Base-by-base conservation (phyloP, 37 sponge, comb jelly and placozoan genomes). In the Spongilla lacustris region DNA sequence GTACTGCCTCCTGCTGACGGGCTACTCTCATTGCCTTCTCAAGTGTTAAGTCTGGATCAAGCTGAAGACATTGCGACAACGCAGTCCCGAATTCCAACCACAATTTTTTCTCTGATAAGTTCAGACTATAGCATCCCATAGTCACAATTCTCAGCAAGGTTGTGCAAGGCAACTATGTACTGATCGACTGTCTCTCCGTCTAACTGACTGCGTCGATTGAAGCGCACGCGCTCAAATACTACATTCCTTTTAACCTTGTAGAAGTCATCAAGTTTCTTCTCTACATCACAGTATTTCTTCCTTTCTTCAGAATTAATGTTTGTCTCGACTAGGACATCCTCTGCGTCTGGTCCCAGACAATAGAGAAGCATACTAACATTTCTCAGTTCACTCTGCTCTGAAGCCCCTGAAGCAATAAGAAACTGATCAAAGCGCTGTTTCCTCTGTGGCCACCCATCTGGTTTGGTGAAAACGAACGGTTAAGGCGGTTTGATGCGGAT, bases 1-100 rank as follows among this genome's bases (percentile, higher is more conserved):
- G 22, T 77, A 77, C 77, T 77, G 77, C 41, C 27, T 77, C 77
- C 33, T 11, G 29, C 33, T 77, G 77, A 36, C 19, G 77, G 12
- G 77, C 37, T 32, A 27, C 41, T 27, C 26, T 38, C 36, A 36
- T 38, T 77, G 37, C 77, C 33, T 77, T 77, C 81, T 80, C 67
- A 24, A 80, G 67, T 29, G 81, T 80, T 28, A 66, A 31, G 30
- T 30, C 81, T 28, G 25, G 26, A 29, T 80, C 67, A 34, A 80
- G 68, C 81, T 80, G 81, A 27, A 80, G 81, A 27, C 67, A 9
- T 33, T 80, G 67, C 9, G 81, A 80, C 30, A 80, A 29, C 24
- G 28, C 33, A 28, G 67, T 80, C 66, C 10, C 69, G 30, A 27
- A 49, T 80, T 27, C 81, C 68, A 29, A 80, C 67, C 27, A 80